Conservation (phyloP, 1,140 invertebrate genomes). For the Papilio glaucus region DNA sequence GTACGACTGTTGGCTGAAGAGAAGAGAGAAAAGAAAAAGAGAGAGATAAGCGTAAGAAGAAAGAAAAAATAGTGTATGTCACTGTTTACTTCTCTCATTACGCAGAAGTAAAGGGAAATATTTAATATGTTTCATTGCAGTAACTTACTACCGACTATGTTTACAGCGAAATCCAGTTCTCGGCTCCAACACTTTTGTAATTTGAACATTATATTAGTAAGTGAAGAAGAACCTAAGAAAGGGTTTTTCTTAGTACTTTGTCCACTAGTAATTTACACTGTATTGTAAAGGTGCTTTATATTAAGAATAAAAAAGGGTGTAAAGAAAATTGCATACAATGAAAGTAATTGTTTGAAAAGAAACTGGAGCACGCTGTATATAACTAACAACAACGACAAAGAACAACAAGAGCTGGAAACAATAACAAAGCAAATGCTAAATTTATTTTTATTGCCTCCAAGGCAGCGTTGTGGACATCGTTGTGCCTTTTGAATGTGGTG, state of each 20-base stretch:
- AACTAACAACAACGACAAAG: background rate
- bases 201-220: background rate
- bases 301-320: background rate
- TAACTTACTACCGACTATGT: no score
- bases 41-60: no score
- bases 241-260: no score
- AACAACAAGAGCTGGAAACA: background rate
- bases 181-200: background rate
- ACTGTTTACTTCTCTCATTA: no score
- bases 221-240: background rate
- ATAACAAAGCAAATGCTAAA: conserved; percentile 3
- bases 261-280: background rate
- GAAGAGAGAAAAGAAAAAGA: no score
- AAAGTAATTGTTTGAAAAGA: conserved; percentile 19
- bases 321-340: conserved; percentile 11
- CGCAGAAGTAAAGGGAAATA: no score
- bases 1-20: no score
- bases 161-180: background rate
- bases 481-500: background rate
- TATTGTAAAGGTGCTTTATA: conserved; percentile 11
- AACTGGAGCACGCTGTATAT: conserved; percentile 17
- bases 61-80: no score
- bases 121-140: no score
- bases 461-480: background rate
- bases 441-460: conserved; percentile 16